Base-by-base conservation (phyloP, 2,888 invertebrate genomes). In the Drosophila austrosaltans region DNA sequence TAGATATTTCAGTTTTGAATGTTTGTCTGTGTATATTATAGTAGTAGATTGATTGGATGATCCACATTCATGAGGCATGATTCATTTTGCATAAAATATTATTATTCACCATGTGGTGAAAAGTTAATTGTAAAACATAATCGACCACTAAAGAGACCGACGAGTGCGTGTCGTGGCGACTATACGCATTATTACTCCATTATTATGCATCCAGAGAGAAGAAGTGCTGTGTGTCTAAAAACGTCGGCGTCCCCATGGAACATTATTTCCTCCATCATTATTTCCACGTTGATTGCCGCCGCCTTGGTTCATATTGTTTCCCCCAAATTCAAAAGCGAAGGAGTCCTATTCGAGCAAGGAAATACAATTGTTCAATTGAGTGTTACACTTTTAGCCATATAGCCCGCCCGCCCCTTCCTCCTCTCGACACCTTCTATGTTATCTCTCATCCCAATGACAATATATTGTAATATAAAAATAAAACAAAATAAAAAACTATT, bases 201-300 rank as follows among this genome's bases (percentile, higher is more conserved):
- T 44, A 44, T 62, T 62, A 48, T 62, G 8, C 36, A 53, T 62
- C 62, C 62, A 62, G 53, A 62, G 20, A 32, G 28, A 5, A 53
- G 22, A 42, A 44, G 57, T 62, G 69, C 68, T 36, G 36, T 60
- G 73, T 59, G 56, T 76, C 90, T 92, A 92, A 89, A 92, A 92
- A 84, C 92, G 92, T 89, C 92, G 90, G 76, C 92, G 87, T 82
- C 92, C 91, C 91, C 91, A 91, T 78, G 92, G 92, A 80, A 89
- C 91, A 81, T 87, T 90, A 87, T 89, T 89, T 69, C 87, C 89
- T 73, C 90, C 90, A 75, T 90, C 90, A 78, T 92, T 91, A 87
- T 89, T 88, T 81, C 90, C 90, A 69, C 90, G 88, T 73, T 87
- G 90, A 78, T 89, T 89, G 69, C 90, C 91, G 82, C 90, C 91